Evolutionary conservation across 2,888 invertebrate species (phyloP), one percentile per base, ranked within the genome.

Genomic region (Orgyia antiqua): DNA sequence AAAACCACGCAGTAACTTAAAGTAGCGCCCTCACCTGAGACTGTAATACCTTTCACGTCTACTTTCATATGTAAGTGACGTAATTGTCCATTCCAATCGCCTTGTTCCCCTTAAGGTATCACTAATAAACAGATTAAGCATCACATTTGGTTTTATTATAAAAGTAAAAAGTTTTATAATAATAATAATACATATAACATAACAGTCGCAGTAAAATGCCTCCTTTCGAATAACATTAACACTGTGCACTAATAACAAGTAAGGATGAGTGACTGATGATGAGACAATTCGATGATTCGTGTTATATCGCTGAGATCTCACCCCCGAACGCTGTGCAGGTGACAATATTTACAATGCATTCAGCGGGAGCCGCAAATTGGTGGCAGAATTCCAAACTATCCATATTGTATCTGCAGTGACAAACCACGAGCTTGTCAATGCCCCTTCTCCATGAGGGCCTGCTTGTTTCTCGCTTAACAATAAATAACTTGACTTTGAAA

Each of bases 231-330:
- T 62, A 75, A 77, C 75, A 67, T 69, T 74, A 83, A 83, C 82
- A 80, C 70, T 72, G 82, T 83, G 82, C 80, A 76, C 76, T 76
- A 78, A 80, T 82, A 83, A 84, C 83, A 72, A 83, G 76, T 82
- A 76, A 54, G 59, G 57, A 75, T 71, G 75, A 73, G 62, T 65
- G 62, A 58, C n/a, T 57, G 64, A 71, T 65, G 64, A 71, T 69
- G 66, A 67, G 51, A 46, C 45, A 46, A 40, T 40, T 57, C 51
- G 58, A 65, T 62, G 60, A 64, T 50, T 60, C 37, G 53, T 56
- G 56, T 54, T 44, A 52, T 44, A 47, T 51, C 40, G 52, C 39
- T 31, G 31, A 45, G 40, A 51, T 55, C 58, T 53, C 51, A 62
- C 66, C 38, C 56, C 24, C 59, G 69, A 69, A 68, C 73, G 51